Percentiles rank a stretch among this genome's conserved stretches.
phyloP scores from a whole-genome alignment of 2,888 invertebrate genomes.

The Augochlorella aurata region DNA sequence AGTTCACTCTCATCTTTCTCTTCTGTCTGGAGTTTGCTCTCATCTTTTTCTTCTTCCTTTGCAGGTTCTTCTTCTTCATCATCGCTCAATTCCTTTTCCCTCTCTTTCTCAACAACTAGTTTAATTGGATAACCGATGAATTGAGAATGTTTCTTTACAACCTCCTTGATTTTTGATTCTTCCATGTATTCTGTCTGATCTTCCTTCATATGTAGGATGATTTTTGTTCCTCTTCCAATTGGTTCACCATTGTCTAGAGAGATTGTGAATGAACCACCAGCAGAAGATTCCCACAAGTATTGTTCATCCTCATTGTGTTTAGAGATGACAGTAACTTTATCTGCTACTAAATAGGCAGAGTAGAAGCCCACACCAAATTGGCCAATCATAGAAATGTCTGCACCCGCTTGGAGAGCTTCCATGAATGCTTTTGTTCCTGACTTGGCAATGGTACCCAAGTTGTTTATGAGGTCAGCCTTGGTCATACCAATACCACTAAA shows the following conservation, averaged over 20 bases:
- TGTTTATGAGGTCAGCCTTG: slow-evolving; percentile 99
- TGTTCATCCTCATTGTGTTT: slow-evolving; percentile 99
- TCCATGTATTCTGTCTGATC: slow-evolving; percentile 97
- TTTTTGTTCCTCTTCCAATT: slow-evolving; percentile 95
- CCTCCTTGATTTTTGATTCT: slow-evolving; percentile 96
- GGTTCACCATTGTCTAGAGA: slow-evolving; percentile 90
- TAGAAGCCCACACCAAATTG: slow-evolving; percentile 99
- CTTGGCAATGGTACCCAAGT: slow-evolving; percentile 99
- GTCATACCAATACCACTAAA: slow-evolving; percentile 97
- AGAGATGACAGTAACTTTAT: slow-evolving; percentile 95
- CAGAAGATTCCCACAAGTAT: slow-evolving; percentile 98
- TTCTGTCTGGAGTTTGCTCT: slow-evolving; percentile 80
- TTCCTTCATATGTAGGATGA: slow-evolving; percentile 96
- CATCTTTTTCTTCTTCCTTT: slow-evolving; percentile 87
- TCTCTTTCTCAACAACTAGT: slow-evolving; percentile 96
- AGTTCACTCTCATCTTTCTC: slow-evolving; percentile 87
- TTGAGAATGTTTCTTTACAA: slow-evolving; percentile 99
- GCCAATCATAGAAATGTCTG: slow-evolving; percentile 99
- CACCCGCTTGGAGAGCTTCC: slow-evolving; percentile 99
- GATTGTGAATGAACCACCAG: slow-evolving; percentile 98
- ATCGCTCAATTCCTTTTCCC: slow-evolving; percentile 97
- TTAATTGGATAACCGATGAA: slow-evolving; percentile 99
- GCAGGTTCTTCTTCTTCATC: slow-evolving; percentile 88
- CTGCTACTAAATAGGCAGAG: slow-evolving; percentile 98
- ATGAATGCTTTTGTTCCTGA: slow-evolving; percentile 99